These are phyloP conservation scores for Philaenus spumarius DNA, from an alignment of 1,140 invertebrate species.

Conservation along the genomic window DNA sequence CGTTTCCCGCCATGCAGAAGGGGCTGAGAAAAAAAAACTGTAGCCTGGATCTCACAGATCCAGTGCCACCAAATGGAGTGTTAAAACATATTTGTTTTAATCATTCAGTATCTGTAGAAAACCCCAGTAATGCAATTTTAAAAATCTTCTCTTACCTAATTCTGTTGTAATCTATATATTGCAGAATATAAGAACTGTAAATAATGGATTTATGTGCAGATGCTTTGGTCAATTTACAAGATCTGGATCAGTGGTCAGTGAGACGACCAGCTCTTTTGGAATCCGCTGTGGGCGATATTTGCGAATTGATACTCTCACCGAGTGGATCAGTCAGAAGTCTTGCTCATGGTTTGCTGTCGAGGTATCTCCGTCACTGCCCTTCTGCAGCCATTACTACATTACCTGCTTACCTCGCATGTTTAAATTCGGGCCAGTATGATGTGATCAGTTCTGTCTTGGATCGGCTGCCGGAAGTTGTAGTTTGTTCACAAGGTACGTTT, in stretches of 20 bases:
- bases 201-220: constrained; percentile 35
- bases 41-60: no score
- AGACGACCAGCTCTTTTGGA: constrained; percentile 59
- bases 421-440: constrained; percentile 70
- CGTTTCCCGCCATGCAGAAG: no score
- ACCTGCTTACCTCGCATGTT: constrained; percentile 67
- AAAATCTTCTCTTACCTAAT: no score
- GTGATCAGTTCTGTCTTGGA: constrained; percentile 72
- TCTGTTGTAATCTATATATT: no score
- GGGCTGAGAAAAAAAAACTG: no score
- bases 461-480: constrained; percentile 71
- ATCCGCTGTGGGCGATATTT: constrained; percentile 54
- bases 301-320: constrained; percentile 51
- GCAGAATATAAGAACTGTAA: constrained; percentile 54
- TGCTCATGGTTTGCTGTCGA: constrained; percentile 55
- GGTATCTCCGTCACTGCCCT: constrained; percentile 60
- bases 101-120: no score
- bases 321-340: constrained; percentile 55
- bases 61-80: no score
- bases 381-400: constrained; percentile 50
- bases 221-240: constrained; percentile 46
- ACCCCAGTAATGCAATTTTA: no score
- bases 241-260: constrained; percentile 62
- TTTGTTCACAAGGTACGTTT: constrained; percentile 70
- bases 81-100: no score